Conservation (phyloP, 2,888 invertebrate genomes). For the Hirtodrosophila cameraria region DNA sequence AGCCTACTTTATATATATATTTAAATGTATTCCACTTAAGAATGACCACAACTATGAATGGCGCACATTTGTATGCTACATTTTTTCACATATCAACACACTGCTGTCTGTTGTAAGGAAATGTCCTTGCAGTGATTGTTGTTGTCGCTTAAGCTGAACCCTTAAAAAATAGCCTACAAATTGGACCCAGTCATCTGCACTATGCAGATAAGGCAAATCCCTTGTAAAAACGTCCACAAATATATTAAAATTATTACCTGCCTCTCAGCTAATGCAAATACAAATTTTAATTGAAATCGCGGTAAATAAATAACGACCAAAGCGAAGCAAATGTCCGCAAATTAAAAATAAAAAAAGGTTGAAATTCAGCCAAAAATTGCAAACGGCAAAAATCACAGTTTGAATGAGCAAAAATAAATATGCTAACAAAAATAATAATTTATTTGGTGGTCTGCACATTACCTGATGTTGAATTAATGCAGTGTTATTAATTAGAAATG, state of each 20-base stretch:
- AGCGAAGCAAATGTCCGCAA: background rate
- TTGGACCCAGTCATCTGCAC: constrained; percentile 16
- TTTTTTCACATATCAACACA: background rate
- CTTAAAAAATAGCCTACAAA: background rate
- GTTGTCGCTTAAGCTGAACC: background rate
- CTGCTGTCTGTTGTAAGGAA: background rate
- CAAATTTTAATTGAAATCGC: constrained; percentile 41
- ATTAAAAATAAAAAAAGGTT: constrained; percentile 4
- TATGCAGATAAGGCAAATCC: constrained; percentile 14
- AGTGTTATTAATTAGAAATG: no score
- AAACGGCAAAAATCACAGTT: background rate
- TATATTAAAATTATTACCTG: background rate
- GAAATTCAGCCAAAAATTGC: background rate
- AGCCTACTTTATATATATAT: no score
- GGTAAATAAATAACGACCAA: constrained; percentile 16
- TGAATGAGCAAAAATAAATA: background rate
- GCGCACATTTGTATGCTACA: constrained; percentile 20
- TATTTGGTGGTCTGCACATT: no score
- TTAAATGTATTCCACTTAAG: no score
- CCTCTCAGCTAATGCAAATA: constrained; percentile 26
- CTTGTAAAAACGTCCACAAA: background rate
- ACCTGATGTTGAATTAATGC: no score
- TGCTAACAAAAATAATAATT: no score
- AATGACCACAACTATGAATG: background rate
- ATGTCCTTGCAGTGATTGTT: background rate